Evolutionary conservation across 1,140 invertebrate species (phyloP).

Genomic region (Leptopilina boulardi): DNA sequence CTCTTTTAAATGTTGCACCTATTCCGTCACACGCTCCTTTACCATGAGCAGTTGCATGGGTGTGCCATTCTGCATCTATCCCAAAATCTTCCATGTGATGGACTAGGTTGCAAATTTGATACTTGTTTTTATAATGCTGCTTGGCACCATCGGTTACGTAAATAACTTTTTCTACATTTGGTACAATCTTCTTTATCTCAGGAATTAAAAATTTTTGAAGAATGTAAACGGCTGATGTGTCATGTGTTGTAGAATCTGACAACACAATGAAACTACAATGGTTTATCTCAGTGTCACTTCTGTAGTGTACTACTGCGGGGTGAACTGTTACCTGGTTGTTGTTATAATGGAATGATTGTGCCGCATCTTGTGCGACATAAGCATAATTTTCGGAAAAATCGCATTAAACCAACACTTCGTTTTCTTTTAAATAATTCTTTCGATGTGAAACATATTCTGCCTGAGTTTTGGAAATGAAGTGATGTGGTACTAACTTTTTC

Average conservation of each 20-base stretch:
- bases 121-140: too few relatives aligned
- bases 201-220: constrained; percentile 28
- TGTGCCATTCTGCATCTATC: constrained; percentile 60
- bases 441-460: neutral
- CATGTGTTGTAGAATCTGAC: constrained; percentile 38
- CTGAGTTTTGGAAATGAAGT: too few relatives aligned
- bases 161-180: constrained; percentile 35
- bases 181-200: neutral
- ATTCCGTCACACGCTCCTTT: constrained; percentile 60
- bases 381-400: too few relatives aligned
- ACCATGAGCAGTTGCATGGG: constrained; percentile 62
- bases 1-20: constrained; percentile 49
- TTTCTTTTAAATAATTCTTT: too few relatives aligned
- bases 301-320: too few relatives aligned
- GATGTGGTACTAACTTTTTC: too few relatives aligned
- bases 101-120: constrained; percentile 59
- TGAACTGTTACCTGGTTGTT: neutral
- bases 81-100: constrained; percentile 50
- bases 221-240: constrained; percentile 38
- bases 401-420: too few relatives aligned
- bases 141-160: constrained; percentile 52
- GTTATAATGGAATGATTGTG: neutral
- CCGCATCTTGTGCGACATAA: too few relatives aligned
- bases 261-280: neutral
- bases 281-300: too few relatives aligned